Conservation (phyloP, 2,888 invertebrate genomes). For the Megalurothrips usitatus region DNA sequence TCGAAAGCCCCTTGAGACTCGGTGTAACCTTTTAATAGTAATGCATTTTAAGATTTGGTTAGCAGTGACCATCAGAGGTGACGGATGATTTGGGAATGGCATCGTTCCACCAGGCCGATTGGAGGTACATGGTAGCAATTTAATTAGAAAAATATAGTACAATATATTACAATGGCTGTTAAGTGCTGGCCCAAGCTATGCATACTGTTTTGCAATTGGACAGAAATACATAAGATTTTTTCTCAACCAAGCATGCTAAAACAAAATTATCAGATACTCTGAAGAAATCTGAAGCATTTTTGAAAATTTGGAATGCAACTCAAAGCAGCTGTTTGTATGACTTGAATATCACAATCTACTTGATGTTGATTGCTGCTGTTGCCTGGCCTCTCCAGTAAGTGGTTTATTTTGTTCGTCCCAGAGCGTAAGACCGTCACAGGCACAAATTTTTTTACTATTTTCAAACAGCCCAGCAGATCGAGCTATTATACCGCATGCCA, state of each 20-base stretch:
- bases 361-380: constrained; percentile 36
- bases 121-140: not conserved
- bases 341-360: not conserved
- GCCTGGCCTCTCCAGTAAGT: constrained; percentile 44
- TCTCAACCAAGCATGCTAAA: not conserved
- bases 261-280: not conserved
- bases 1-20: too few species aligned
- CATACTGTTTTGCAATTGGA: not conserved
- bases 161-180: not conserved
- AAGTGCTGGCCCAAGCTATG: not conserved
- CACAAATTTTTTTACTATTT: constrained; percentile 82
- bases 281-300: not conserved
- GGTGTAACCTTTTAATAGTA: too few species aligned
- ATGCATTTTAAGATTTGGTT: too few species aligned
- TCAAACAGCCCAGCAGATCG: constrained; percentile 81
- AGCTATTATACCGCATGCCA: constrained; percentile 84
- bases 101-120: not conserved
- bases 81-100: too few species aligned
- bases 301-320: not conserved
- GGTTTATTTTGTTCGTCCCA: constrained; percentile 78
- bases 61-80: too few species aligned
- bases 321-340: not conserved
- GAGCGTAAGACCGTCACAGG: constrained; percentile 81
- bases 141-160: not conserved
- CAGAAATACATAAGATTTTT: not conserved